Base-by-base conservation (phyloP, 2,888 invertebrate species). In the Agonopterix subpropinquella region DNA sequence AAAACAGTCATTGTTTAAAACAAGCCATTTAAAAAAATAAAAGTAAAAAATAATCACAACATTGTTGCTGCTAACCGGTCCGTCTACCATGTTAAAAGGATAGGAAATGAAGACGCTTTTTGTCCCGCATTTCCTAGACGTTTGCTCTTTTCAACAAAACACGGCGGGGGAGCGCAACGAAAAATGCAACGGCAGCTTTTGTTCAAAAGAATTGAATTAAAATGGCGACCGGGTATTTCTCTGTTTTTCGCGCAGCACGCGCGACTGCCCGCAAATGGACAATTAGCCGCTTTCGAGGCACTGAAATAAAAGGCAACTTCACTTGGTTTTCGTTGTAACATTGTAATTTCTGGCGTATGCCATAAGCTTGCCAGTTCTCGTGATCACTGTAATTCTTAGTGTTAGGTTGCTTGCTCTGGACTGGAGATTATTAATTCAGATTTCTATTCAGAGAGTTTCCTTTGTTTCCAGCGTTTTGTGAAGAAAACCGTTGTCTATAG, bases 171-270 rank as follows among this genome's bases (percentile, higher is more conserved):
- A 62, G 56, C 63, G 59, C 62, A 62, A 67, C 67, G 72, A 75
- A 81, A 81, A 80, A 79, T 76, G 79, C 79, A 74, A 70, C 74
- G 70, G 69, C 71, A 75, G 79, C 80, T 50, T 80, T 82, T 78
- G 80, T 80, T 71, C 74, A 62, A 64, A 77, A 77, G 80, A 85
- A 85, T 83, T 84, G 82, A 84, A 83, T 84, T 84, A 85, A 82
- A 83, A 85, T 79, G 78, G 82, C 73, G 74, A 70, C 73, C 64
- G 70, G 58, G 55, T 64, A 66, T 70, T 78, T 73, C 68, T 75
- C 72, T 80, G 79, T 82, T 83, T 84, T 86, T 81, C 74, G 73
- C 72, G 67, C 67, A 57, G 67, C 69, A 71, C 76, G 80, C 78
- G 72, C 77, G 70, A 76, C 73, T 80, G 76, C 74, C 78, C 81